Conservation (phyloP, 2,888 invertebrate genomes). For the Smittia sp. region DNA sequence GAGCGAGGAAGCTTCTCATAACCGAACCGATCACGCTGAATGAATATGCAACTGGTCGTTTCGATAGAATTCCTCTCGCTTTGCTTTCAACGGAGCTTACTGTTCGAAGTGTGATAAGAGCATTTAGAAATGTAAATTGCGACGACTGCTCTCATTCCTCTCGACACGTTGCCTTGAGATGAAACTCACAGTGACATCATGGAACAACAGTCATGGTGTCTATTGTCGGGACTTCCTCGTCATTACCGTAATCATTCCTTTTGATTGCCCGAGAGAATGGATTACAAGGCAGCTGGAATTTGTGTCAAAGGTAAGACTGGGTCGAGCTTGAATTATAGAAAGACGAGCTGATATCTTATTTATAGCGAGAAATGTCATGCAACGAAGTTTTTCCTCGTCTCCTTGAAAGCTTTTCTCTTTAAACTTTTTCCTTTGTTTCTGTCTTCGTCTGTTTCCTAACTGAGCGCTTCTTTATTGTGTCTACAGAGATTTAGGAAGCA, state of each 20-base stretch:
- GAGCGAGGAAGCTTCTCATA: too few species aligned
- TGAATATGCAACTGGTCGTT: too few species aligned
- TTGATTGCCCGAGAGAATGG: neutral
- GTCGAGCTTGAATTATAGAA: too few species aligned
- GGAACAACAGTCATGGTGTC: neutral
- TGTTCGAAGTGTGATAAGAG: too few species aligned
- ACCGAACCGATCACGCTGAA: too few species aligned
- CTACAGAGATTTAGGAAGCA: conserved; percentile 74
- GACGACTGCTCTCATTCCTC: too few species aligned
- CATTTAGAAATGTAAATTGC: too few species aligned
- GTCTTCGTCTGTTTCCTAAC: neutral
- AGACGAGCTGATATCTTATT: too few species aligned
- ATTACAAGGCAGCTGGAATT: neutral
- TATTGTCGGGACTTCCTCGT: neutral
- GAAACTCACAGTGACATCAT: neutral
- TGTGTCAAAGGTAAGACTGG: too few species aligned
- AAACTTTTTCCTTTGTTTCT: neutral
- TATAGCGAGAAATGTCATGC: too few species aligned
- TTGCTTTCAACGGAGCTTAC: too few species aligned
- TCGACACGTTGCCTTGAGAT: neutral
- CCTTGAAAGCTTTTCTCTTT: neutral
- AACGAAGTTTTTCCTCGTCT: neutral
- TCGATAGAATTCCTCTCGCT: too few species aligned
- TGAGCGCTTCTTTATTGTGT: neutral
- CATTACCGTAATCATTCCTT: neutral